Evolutionary conservation across 2,113 vertebrate genomes (phyloP).

Genomic region (Antidorcas marsupialis): DNA sequence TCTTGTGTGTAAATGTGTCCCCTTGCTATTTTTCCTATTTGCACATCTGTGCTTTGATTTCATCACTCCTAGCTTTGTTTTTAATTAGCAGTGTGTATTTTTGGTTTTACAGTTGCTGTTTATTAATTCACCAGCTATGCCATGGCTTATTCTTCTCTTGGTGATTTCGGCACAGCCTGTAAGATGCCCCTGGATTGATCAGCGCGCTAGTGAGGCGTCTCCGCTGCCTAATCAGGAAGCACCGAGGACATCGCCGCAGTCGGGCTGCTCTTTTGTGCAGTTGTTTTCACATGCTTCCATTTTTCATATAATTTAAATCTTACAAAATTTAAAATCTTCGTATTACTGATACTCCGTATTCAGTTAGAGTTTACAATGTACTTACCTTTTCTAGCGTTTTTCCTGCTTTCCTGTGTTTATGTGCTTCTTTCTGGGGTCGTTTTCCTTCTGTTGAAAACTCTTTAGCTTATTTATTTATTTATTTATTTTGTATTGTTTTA

Average conservation of each 20-base stretch:
- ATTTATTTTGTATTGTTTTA: not conserved
- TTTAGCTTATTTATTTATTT: not conserved
- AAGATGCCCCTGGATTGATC: not conserved
- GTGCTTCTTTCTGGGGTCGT: not conserved
- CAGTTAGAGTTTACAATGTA: not conserved
- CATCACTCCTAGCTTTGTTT: not conserved
- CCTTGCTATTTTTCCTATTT: not conserved
- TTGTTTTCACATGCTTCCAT: not conserved
- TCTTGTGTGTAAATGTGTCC: not conserved
- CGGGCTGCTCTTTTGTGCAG: not conserved
- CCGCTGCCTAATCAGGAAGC: not conserved
- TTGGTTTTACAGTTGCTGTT: not conserved
- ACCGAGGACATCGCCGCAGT: not conserved
- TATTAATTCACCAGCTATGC: not conserved
- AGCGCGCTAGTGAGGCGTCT: not conserved
- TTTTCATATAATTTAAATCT: not conserved
- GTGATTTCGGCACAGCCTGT: not conserved
- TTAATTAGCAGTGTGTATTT: not conserved
- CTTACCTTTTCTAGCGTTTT: not conserved
- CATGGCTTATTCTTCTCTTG: not conserved
- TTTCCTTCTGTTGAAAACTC: not conserved
- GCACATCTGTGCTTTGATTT: not conserved
- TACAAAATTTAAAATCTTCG: not conserved
- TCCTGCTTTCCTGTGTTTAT: not conserved
- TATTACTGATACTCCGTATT: not conserved